Percentiles rank a stretch among this genome's conserved stretches.
Conservation (phyloP, 2,113 vertebrate species). For the Mus spicilegus region DNA sequence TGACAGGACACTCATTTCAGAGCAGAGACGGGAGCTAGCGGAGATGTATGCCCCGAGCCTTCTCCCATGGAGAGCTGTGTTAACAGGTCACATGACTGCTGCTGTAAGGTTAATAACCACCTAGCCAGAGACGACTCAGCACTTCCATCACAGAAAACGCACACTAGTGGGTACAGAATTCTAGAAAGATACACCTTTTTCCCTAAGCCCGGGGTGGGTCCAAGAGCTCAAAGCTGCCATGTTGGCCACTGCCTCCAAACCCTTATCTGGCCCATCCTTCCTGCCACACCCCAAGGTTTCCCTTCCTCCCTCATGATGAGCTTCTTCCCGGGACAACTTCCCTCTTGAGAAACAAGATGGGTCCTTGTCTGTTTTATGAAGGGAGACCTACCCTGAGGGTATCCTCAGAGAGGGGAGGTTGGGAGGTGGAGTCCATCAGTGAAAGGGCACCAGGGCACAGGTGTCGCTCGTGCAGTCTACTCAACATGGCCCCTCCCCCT, state of each 20-base stretch:
- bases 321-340: not conserved
- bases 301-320: not conserved
- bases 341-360: not conserved
- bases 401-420: not conserved
- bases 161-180: not conserved
- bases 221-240: no score
- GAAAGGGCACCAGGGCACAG: not conserved
- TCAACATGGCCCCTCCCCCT: fast-evolving
- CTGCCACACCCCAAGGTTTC: not conserved
- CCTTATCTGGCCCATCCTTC: not conserved
- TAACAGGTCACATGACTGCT: not conserved
- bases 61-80: not conserved
- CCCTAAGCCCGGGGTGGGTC: not conserved
- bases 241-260: not conserved
- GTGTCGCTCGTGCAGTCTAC: not conserved
- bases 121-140: not conserved
- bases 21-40: not conserved
- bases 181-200: not conserved
- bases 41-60: not conserved
- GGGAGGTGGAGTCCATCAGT: not conserved
- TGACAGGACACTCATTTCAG: constrained; percentile 33
- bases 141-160: not conserved
- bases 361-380: not conserved
- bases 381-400: not conserved
- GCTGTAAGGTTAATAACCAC: not conserved